Evolutionary conservation across 2,888 invertebrate genomes (phyloP).

Genomic region (Ligdia adustata): DNA sequence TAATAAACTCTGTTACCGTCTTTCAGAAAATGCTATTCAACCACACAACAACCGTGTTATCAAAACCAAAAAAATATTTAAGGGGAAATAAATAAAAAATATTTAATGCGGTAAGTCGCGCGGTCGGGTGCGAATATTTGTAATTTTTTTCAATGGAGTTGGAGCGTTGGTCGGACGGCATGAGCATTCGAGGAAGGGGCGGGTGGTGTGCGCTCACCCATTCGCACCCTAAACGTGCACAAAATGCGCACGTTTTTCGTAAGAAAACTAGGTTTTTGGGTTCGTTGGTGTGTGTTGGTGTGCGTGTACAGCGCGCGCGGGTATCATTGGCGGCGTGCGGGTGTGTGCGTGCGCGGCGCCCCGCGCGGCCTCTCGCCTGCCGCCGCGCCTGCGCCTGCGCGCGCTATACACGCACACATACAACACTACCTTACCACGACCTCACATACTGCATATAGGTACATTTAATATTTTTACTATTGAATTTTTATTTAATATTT

Average conservation of each 20-base stretch:
- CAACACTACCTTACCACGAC: constrained; percentile 17
- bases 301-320: constrained; percentile 60
- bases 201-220: constrained; percentile 63
- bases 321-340: constrained; percentile 61
- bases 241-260: constrained; percentile 65
- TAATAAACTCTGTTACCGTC: constrained; percentile 37
- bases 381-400: constrained; percentile 43
- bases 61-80: constrained; percentile 34
- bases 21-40: constrained; percentile 46
- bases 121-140: constrained; percentile 51
- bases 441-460: no score
- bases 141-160: constrained; percentile 62
- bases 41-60: constrained; percentile 33
- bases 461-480: no score
- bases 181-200: constrained; percentile 33
- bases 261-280: constrained; percentile 64
- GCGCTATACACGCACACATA: constrained; percentile 38
- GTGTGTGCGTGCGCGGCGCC: constrained; percentile 64
- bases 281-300: constrained; percentile 48
- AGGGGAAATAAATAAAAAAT: constrained; percentile 39
- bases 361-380: constrained; percentile 66
- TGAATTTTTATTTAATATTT: no score
- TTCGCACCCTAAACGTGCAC: constrained; percentile 64
- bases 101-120: constrained; percentile 44
- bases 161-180: constrained; percentile 12